Percentiles rank a stretch among this genome's conserved stretches.
Evolutionary conservation across 2,113 vertebrate genomes (phyloP).

Genomic region (Rattus rattus): DNA sequence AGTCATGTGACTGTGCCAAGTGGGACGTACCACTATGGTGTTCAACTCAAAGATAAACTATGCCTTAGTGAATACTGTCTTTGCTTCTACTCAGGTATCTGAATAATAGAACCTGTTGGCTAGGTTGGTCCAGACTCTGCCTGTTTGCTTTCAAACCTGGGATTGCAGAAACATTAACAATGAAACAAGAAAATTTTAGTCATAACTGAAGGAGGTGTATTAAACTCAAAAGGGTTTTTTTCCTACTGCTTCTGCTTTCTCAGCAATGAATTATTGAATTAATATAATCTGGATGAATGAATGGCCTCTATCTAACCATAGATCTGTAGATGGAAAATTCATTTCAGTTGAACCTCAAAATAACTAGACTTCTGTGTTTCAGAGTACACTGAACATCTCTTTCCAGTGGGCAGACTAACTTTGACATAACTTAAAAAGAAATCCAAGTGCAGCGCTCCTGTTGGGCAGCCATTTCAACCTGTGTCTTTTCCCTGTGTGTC

Average conservation of each 20-base stretch:
- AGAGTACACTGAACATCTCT: neutral
- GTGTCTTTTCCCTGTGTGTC: neutral
- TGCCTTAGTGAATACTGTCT: fast-evolving
- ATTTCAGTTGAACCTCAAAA: neutral
- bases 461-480: neutral
- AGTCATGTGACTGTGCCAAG: neutral
- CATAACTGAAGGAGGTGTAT: neutral
- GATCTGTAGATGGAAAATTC: neutral
- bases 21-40: neutral
- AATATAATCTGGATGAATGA: neutral
- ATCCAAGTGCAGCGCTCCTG: neutral
- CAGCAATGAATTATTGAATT: neutral
- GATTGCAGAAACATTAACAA: neutral
- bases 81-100: neutral
- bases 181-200: neutral
- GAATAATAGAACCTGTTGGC: neutral
- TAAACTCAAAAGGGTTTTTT: neutral
- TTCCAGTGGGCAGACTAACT: neutral
- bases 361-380: constrained; percentile 12
- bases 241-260: neutral
- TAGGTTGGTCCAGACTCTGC: neutral
- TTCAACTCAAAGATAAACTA: neutral
- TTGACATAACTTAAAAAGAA: neutral
- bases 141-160: neutral
- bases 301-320: neutral